A percentile compares a stretch with the other conserved stretches of the same genome.
Evolutionary conservation across 2,888 invertebrate genomes (phyloP).

Genomic region (Troilus luridus): DNA sequence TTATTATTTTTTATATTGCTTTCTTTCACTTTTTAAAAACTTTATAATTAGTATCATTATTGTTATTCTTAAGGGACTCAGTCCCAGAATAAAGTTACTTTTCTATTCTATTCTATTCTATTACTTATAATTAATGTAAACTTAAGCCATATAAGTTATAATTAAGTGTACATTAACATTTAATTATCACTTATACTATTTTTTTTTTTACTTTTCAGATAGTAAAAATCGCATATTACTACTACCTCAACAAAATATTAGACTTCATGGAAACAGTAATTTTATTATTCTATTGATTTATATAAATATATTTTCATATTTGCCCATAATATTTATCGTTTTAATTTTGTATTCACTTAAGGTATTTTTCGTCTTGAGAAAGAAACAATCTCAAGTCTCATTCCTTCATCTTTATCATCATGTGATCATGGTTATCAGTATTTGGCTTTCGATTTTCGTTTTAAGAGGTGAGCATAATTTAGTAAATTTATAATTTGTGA

Average conservation of each 20-base stretch:
- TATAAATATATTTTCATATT: not conserved
- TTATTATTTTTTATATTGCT: too few species aligned
- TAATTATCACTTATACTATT: not conserved
- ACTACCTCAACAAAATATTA: slow-evolving; percentile 39
- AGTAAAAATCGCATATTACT: slow-evolving; percentile 20
- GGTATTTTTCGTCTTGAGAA: slow-evolving; percentile 38
- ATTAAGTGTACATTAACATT: not conserved
- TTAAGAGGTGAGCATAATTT: not conserved
- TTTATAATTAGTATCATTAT: too few species aligned
- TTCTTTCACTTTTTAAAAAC: too few species aligned
- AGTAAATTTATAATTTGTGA: not conserved
- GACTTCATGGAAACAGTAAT: slow-evolving; percentile 20
- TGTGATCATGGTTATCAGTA: slow-evolving; percentile 1
- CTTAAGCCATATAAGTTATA: too few species aligned
- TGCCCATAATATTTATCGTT: not conserved
- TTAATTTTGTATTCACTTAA: not conserved
- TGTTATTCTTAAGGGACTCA: too few species aligned
- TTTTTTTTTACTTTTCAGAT: slow-evolving; percentile 25
- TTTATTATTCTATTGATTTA: not conserved
- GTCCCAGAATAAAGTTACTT: too few species aligned
- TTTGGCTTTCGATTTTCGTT: not conserved
- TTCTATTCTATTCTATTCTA: too few species aligned
- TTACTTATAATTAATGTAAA: too few species aligned
- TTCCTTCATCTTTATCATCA: slow-evolving; percentile 18
- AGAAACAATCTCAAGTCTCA: slow-evolving; percentile 17